Conservation (phyloP, 2,888 invertebrate species). For the Tipula vernalis region DNA sequence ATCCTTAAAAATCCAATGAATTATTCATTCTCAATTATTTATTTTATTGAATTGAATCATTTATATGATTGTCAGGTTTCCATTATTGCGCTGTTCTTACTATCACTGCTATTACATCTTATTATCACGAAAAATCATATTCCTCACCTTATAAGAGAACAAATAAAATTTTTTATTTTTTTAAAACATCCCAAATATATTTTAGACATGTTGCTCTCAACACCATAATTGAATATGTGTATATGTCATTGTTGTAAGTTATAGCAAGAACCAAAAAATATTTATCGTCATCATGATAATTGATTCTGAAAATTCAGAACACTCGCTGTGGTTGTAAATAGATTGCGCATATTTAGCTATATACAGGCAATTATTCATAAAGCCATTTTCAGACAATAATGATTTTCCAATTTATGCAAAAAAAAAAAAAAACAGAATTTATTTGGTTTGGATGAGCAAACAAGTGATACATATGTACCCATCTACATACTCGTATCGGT, state of each 20-base stretch:
- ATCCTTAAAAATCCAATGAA: not conserved
- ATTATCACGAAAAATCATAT: not conserved
- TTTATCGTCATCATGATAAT: not conserved
- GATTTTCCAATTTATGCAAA: not conserved
- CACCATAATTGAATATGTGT: not conserved
- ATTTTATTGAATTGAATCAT: conserved; percentile 4
- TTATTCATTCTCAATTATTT: not conserved
- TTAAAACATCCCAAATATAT: not conserved
- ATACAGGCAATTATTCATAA: not conserved
- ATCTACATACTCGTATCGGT: not conserved
- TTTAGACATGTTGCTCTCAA: not conserved
- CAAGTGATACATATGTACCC: not conserved
- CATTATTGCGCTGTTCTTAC: not conserved
- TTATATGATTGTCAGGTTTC: not conserved
- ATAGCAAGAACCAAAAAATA: not conserved
- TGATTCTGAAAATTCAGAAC: not conserved
- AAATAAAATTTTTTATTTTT: not conserved
- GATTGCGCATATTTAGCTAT: not conserved
- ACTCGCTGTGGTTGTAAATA: not conserved
- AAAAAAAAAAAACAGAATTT: not conserved
- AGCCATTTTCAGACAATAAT: not conserved
- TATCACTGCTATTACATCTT: not conserved
- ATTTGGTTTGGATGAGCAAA: not conserved
- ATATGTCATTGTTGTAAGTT: not conserved
- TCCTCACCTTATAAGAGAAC: not conserved